phyloP scores from a whole-genome alignment of 2,113 vertebrate species.

The Callaeas wilsoni region DNA sequence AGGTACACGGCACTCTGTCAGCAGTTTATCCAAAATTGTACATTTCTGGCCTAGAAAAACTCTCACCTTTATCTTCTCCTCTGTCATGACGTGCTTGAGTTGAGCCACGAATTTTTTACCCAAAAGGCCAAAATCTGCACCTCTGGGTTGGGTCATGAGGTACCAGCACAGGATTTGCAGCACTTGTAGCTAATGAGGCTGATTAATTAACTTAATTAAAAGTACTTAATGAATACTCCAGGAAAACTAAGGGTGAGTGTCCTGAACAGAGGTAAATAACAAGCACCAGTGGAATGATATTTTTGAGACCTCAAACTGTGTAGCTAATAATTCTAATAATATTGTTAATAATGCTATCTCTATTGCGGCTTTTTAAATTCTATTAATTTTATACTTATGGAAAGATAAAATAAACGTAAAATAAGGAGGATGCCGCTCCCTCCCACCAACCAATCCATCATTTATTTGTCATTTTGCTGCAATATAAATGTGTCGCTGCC shows the following conservation, averaged over 20 bases:
- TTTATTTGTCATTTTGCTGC: not conserved
- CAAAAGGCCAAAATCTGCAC: not conserved
- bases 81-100: not conserved
- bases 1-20: rapidly evolving
- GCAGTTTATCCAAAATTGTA: not conserved
- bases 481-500: no score
- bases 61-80: not conserved
- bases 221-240: not conserved
- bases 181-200: not conserved
- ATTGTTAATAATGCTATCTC: not conserved
- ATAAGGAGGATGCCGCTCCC: not conserved
- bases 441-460: not conserved
- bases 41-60: not conserved
- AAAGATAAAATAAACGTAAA: not conserved
- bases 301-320: not conserved
- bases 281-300: not conserved
- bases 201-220: not conserved
- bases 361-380: not conserved
- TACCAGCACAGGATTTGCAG: not conserved
- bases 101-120: not conserved
- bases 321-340: not conserved
- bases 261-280: not conserved
- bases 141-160: rapidly evolving
- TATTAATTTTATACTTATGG: not conserved
- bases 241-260: not conserved